phyloP scores from a whole-genome alignment of 1,140 invertebrate species.

The Macrobrachium nipponense region DNA sequence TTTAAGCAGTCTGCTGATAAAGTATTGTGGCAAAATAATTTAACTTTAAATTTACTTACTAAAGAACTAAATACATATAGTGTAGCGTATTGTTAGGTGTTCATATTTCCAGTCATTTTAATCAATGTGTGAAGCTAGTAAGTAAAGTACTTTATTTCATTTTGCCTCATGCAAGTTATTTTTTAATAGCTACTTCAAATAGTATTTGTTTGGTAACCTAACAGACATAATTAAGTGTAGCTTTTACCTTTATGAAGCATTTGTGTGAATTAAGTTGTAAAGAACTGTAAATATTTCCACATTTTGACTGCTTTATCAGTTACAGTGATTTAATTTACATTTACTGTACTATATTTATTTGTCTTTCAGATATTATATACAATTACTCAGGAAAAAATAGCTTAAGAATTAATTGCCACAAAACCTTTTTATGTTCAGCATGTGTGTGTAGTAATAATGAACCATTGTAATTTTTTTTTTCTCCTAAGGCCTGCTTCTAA shows the following conservation, averaged over 20 bases:
- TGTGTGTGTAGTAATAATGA: conserved; percentile 24
- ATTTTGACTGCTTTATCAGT: no score
- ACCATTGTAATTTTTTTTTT: conserved; percentile 3
- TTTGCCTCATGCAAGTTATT: conserved; percentile 34
- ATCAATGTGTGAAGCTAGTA: conserved; percentile 16
- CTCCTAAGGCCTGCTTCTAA: not conserved
- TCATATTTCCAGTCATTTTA: conserved; percentile 21
- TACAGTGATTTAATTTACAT: no score
- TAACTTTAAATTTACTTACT: no score
- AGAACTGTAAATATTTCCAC: not conserved
- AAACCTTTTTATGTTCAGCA: conserved; percentile 39
- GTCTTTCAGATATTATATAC: conserved; percentile 53
- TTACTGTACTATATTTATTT: not conserved
- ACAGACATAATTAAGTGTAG: conserved; percentile 18
- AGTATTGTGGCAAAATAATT: no score
- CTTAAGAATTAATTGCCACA: conserved; percentile 55
- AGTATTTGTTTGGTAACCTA: conserved; percentile 13
- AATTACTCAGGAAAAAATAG: conserved; percentile 58
- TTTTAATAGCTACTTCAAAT: no score
- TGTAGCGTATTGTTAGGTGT: conserved; percentile 1
- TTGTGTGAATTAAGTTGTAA: no score
- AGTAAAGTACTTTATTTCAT: conserved; percentile 22
- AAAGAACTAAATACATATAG: no score
- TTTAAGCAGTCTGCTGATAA: no score
- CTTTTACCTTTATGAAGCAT: not conserved